These are phyloP conservation scores for Halictus quadricinctus DNA, from an alignment of 2,888 invertebrate genomes.

Conservation along the genomic window DNA sequence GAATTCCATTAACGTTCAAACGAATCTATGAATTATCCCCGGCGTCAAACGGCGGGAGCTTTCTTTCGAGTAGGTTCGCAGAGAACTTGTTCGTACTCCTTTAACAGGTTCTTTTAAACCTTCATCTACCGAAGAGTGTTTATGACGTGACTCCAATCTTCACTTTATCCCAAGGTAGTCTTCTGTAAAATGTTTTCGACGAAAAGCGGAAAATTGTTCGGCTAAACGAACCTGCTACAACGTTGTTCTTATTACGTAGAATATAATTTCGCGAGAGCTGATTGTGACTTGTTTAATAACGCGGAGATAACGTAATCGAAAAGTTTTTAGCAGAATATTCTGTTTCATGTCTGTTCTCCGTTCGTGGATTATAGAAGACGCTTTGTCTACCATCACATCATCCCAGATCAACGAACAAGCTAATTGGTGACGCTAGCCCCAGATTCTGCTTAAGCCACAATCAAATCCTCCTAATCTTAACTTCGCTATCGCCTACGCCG, in stretches of 20 bases:
- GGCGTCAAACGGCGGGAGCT: not conserved
- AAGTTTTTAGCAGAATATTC: not conserved
- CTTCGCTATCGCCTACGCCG: not conserved
- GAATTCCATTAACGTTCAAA: not conserved
- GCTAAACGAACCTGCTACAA: too few relatives aligned
- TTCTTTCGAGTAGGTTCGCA: not conserved
- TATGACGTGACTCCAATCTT: not conserved
- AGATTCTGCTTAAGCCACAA: not conserved
- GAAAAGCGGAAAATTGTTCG: not conserved
- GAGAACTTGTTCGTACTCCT: not conserved
- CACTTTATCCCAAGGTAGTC: not conserved
- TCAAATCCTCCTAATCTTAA: constrained; percentile 4
- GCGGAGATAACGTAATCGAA: not conserved
- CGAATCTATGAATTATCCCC: not conserved
- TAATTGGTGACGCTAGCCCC: not conserved
- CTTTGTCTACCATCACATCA: not conserved
- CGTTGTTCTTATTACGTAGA: not conserved
- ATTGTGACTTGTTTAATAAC: not conserved
- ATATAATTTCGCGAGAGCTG: not conserved
- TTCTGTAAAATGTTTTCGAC: not conserved
- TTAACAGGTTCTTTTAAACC: not conserved
- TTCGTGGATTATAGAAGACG: not conserved
- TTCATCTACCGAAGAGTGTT: not conserved
- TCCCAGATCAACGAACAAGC: not conserved
- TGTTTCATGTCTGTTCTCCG: not conserved